These are phyloP conservation scores for Abrostola triplasia DNA, from an alignment of 2,888 invertebrate species.

Conservation along the genomic window DNA sequence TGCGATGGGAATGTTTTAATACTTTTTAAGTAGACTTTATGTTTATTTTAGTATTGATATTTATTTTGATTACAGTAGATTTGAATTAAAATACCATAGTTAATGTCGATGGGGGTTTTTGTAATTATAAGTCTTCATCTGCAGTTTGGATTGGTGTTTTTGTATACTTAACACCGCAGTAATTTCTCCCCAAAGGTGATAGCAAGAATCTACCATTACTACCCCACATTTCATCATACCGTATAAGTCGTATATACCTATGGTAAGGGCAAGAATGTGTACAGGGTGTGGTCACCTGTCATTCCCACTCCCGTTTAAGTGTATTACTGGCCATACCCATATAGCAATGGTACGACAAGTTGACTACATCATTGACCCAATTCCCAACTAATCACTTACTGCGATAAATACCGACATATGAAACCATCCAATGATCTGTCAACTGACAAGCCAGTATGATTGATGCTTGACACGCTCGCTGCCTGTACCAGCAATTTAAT, in stretches of 20 bases:
- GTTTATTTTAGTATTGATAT: no score
- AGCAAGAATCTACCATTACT: neutral
- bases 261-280: no score
- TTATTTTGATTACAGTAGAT: no score
- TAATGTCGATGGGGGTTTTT: no score
- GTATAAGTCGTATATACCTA: no score
- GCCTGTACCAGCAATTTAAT: conserved; percentile 10
- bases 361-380: conserved; percentile 24
- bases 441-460: conserved; percentile 23
- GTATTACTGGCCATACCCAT: neutral
- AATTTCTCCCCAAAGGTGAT: no score
- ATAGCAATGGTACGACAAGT: neutral
- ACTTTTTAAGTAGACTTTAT: no score
- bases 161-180: no score
- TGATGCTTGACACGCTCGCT: conserved; percentile 27
- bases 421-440: conserved; percentile 21
- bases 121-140: no score
- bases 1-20: no score
- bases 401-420: neutral
- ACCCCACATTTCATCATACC: neutral
- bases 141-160: no score
- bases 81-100: no score
- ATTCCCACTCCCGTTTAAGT: neutral
- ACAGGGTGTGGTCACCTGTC: neutral
- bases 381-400: conserved; percentile 39